A percentile compares a stretch with the other conserved stretches of the same genome.
phyloP scores from a whole-genome alignment of 2,113 vertebrate species.

The Blennius ocellaris region DNA sequence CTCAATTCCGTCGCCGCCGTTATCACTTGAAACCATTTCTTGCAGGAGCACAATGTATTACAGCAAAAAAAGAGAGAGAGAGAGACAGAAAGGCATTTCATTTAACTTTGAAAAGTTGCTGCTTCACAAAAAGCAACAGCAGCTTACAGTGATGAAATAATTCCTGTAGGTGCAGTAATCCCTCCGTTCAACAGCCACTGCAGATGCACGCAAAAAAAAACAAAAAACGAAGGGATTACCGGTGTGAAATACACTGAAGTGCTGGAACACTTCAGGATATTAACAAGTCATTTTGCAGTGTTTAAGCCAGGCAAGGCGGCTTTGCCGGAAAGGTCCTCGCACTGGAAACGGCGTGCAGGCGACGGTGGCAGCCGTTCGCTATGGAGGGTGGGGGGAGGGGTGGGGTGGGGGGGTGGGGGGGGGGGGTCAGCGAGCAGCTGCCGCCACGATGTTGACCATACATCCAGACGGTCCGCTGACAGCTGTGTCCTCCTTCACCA shows the following conservation, averaged over 20 bases:
- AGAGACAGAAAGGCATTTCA: conserved; percentile 54
- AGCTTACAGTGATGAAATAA: conserved; percentile 71
- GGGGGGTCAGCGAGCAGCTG: conserved; percentile 78
- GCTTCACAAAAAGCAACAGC: conserved; percentile 51
- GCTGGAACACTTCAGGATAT: conserved; percentile 68
- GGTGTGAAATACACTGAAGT: conserved; percentile 54
- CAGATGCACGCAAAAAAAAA: conserved; percentile 44
- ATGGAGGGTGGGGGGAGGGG: too few species aligned
- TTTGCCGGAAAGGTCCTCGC: conserved; percentile 18
- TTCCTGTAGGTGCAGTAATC: conserved; percentile 69
- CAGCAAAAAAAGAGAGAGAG: too few species aligned
- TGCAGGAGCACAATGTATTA: conserved; percentile 39
- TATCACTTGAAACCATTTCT: conserved; percentile 26
- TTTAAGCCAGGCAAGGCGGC: conserved; percentile 41
- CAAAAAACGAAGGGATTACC: conserved; percentile 66
- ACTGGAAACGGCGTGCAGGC: conserved; percentile 41
- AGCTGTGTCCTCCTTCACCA: conserved; percentile 70
- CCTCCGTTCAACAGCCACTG: conserved; percentile 57
- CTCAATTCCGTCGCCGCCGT: background rate
- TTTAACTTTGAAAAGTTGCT: conserved; percentile 48
- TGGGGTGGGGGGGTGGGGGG: too few species aligned
- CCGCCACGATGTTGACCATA: conserved; percentile 71
- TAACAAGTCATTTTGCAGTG: conserved; percentile 58
- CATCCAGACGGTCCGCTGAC: conserved; percentile 58
- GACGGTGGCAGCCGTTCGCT: conserved; percentile 44